These are phyloP conservation scores for Caiman crocodilus DNA, from an alignment of 2,797 vertebrate genomes.

Conservation along the genomic window DNA sequence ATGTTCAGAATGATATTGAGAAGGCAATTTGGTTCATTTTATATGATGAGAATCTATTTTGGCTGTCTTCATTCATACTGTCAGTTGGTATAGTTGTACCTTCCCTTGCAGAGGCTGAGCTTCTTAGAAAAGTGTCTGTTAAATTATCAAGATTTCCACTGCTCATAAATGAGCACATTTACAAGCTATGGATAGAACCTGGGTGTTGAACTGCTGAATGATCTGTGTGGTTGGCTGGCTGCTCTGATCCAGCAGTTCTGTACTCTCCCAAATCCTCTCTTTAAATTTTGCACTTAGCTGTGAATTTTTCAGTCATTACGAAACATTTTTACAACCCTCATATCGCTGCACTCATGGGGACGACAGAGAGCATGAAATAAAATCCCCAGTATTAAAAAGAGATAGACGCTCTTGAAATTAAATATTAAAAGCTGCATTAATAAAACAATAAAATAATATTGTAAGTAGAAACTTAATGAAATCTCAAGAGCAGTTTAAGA, in stretches of 20 bases:
- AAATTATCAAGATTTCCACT: background rate
- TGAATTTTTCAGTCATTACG: background rate
- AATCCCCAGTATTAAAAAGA: background rate
- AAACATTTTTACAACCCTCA: background rate
- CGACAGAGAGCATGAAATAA: background rate
- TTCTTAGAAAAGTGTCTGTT: background rate
- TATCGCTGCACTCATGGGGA: background rate
- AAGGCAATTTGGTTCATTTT: background rate
- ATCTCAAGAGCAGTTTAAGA: constrained; percentile 1
- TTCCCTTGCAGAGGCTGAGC: background rate
- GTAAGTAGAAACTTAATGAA: background rate
- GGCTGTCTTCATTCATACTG: background rate
- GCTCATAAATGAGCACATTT: background rate
- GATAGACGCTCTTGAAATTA: background rate
- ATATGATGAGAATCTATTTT: constrained; percentile 15
- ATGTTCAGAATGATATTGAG: background rate
- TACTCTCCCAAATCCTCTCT: background rate
- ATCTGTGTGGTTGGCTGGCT: background rate
- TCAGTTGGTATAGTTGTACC: background rate
- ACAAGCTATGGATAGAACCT: background rate
- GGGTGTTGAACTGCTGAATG: background rate
- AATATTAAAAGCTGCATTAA: background rate
- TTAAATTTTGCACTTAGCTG: background rate
- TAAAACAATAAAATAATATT: background rate
- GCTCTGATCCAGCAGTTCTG: background rate